Evolutionary conservation across 1,140 invertebrate species (phyloP).

Genomic region (Araneus ventricosus): DNA sequence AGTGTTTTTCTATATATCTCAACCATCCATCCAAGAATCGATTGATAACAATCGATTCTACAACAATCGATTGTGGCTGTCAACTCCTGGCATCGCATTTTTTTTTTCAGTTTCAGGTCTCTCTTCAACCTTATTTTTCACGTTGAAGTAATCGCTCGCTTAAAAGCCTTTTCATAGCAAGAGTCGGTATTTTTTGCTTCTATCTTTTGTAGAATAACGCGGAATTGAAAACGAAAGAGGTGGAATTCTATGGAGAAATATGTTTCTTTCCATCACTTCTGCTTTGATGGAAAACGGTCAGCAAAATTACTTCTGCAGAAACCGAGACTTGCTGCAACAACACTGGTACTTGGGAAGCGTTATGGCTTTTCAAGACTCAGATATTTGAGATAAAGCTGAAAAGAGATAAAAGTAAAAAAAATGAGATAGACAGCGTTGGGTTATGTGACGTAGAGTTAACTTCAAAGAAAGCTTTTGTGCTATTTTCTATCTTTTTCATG

Average conservation of each 20-base stretch:
- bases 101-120: constrained; percentile 14
- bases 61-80: constrained; percentile 60
- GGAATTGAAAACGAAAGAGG: not conserved
- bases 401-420: not conserved
- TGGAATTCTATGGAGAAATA: constrained; percentile 2
- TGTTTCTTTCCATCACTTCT: not conserved
- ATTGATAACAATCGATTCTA: constrained; percentile 51
- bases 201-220: constrained; percentile 4
- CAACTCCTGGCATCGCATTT: constrained; percentile 51
- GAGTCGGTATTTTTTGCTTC: not conserved
- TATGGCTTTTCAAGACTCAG: not conserved
- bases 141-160: constrained; percentile 52
- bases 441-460: too few relatives aligned
- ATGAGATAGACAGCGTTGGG: too few relatives aligned
- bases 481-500: too few relatives aligned
- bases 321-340: not conserved
- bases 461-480: too few relatives aligned
- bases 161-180: constrained; percentile 44
- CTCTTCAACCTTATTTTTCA: constrained; percentile 25
- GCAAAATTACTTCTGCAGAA: constrained; percentile 10
- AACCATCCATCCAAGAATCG: constrained; percentile 47
- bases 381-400: not conserved
- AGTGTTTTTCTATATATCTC: constrained; percentile 57
- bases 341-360: not conserved
- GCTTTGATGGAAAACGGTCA: not conserved